These are phyloP conservation scores for Porites lobata DNA, from an alignment of 92 coral and sea anemone genomes.

Conservation along the genomic window DNA sequence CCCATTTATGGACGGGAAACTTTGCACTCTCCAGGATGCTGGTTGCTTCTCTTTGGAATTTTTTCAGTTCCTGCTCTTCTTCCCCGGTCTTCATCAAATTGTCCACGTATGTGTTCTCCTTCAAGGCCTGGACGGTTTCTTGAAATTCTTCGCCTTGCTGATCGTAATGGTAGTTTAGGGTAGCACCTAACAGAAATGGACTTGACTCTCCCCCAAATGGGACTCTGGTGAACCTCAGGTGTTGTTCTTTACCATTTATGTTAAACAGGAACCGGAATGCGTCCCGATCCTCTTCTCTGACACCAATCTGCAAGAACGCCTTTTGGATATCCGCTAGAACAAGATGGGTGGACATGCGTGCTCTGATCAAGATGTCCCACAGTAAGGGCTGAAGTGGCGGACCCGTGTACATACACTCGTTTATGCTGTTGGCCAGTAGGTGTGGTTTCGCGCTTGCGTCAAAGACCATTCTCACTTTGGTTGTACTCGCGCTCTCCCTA, in stretches of 20 bases:
- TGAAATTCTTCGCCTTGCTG: conserved; percentile 53
- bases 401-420: conserved; percentile 69
- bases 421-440: conserved; percentile 55
- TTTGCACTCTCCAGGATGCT: conserved; percentile 62
- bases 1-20: conserved; percentile 74
- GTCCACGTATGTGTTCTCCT: conserved; percentile 71
- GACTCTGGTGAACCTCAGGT: conserved; percentile 68
- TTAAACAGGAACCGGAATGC: conserved; percentile 63
- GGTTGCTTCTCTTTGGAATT: conserved; percentile 51
- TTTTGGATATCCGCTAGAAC: conserved; percentile 60
- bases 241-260: conserved; percentile 46
- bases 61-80: conserved; percentile 51
- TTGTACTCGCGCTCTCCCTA: conserved; percentile 14
- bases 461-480: not conserved
- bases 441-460: not conserved
- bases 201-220: conserved; percentile 76
- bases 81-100: conserved; percentile 68
- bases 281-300: conserved; percentile 62
- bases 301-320: conserved; percentile 67
- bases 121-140: conserved; percentile 47
- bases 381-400: conserved; percentile 72
- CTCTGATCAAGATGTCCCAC: conserved; percentile 72
- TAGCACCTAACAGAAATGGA: conserved; percentile 78
- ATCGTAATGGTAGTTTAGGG: conserved; percentile 66
- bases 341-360: conserved; percentile 68